Percentiles rank a stretch among this genome's conserved stretches.
phyloP scores from a whole-genome alignment of 2,797 vertebrate genomes.

The Ibycter americanus region DNA sequence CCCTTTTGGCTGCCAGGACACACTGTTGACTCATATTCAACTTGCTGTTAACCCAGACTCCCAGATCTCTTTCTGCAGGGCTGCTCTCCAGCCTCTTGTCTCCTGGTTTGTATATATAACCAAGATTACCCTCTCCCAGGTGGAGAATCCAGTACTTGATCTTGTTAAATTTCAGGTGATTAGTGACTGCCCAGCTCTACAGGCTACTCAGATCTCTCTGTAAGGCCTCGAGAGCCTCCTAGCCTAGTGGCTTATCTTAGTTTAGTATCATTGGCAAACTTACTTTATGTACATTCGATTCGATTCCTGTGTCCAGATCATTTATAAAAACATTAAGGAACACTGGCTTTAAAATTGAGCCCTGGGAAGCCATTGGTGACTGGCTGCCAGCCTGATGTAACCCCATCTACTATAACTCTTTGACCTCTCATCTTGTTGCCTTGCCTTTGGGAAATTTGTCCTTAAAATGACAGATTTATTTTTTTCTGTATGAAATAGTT shows the following conservation, averaged over 20 bases:
- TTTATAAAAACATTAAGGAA: too few species aligned
- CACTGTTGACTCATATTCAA: too few species aligned
- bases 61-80: too few species aligned
- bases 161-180: neutral
- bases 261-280: neutral
- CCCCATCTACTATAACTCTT: neutral
- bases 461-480: neutral
- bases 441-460: neutral
- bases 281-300: neutral
- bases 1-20: too few species aligned
- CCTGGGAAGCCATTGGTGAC: neutral
- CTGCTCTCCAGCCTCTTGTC: too few species aligned
- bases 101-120: too few species aligned
- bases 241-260: neutral
- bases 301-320: neutral
- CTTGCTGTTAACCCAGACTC: too few species aligned
- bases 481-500: neutral
- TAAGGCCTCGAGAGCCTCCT: neutral
- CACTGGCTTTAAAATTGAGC: too few species aligned
- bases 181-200: neutral
- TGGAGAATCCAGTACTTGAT: too few species aligned
- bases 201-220: neutral
- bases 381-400: neutral
- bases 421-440: neutral
- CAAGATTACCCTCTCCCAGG: too few species aligned